Base-by-base conservation (phyloP, 2,113 vertebrate genomes). In the Pseudonaja textilis region DNA sequence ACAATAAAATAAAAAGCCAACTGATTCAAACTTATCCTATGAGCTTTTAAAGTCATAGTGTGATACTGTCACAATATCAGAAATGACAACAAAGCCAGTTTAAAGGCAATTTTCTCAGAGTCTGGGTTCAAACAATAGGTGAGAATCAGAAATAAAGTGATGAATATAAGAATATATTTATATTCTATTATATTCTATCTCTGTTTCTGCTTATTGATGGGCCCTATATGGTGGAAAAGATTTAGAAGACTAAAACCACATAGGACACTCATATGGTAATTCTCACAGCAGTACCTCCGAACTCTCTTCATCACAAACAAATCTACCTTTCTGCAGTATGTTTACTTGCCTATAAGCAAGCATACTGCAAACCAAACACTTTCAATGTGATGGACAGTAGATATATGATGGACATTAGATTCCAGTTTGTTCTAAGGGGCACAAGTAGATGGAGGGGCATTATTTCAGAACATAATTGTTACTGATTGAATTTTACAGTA, bases 1-100 rank as follows among this genome's bases (percentile, higher is more conserved):
- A 95, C 85, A 92, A 89, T 14, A 87, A 64, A 94, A 96, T 94
- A 85, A 92, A 54, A 87, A 87, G 81, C 34, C 91, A 86, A 93
- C 94, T 34, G 59, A 90, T 88, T 64, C 42, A 90, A 56, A n/a
- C 81, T 81, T 91, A 93, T 91, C 90, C 61, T 69, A 42, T 6
- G 59, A 0, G 95, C 74, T 95, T 93, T 39, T 8, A 16, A 45
- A 87, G 54, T 85, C 55, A 93, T 47, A 88, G 47, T 92, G 93
- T 22, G 94, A 42, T 85, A 57, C 93, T 96, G 87, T 88, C 92
- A 94, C 42, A 45, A 54, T 39, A 87, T 52, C 90, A 94, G 89
- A 96, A 2, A 14, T 86, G 93, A 90, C 18, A 94, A 91, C 92
- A 89, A 91, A 85, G 55, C 23, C 14, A 16, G 92, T 90, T 91